Evolutionary conservation across 2,888 invertebrate species (phyloP).

Genomic region (Athripsodes cinereus): DNA sequence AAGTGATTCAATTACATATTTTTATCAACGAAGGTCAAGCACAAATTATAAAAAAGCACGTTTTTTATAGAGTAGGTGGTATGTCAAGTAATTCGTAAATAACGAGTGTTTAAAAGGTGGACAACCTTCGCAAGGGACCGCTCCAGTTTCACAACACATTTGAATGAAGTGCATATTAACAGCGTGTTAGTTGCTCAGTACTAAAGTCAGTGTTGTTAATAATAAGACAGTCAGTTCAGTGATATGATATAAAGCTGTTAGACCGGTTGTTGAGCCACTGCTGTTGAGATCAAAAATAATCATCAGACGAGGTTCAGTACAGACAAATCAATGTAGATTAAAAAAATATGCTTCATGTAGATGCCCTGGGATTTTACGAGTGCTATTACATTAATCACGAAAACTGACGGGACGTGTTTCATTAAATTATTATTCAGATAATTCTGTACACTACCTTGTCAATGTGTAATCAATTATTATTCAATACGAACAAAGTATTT

Average conservation of each 20-base stretch:
- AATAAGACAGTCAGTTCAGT: not conserved
- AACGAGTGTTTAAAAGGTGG: slow-evolving; percentile 3
- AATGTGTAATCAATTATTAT: too few relatives aligned
- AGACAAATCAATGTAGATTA: not conserved
- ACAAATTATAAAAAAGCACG: too few relatives aligned
- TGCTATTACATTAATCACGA: too few relatives aligned
- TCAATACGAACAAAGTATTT: too few relatives aligned
- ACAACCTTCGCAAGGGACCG: slow-evolving; percentile 4
- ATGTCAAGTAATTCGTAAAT: not conserved
- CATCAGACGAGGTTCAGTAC: not conserved
- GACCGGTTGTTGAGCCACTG: not conserved
- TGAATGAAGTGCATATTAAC: slow-evolving; percentile 5
- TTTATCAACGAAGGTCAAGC: not conserved
- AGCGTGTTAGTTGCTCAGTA: not conserved
- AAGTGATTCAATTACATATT: too few relatives aligned
- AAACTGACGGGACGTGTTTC: too few relatives aligned
- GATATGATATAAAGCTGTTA: not conserved
- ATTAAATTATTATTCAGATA: too few relatives aligned
- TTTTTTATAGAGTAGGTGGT: too few relatives aligned
- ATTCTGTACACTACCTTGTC: too few relatives aligned
- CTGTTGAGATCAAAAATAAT: not conserved
- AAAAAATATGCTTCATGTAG: not conserved
- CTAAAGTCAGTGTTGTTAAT: too few relatives aligned
- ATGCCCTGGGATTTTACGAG: too few relatives aligned
- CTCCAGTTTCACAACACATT: not conserved